Conservation (phyloP, 2,888 invertebrate genomes). For the Yponomeuta malinellus region DNA sequence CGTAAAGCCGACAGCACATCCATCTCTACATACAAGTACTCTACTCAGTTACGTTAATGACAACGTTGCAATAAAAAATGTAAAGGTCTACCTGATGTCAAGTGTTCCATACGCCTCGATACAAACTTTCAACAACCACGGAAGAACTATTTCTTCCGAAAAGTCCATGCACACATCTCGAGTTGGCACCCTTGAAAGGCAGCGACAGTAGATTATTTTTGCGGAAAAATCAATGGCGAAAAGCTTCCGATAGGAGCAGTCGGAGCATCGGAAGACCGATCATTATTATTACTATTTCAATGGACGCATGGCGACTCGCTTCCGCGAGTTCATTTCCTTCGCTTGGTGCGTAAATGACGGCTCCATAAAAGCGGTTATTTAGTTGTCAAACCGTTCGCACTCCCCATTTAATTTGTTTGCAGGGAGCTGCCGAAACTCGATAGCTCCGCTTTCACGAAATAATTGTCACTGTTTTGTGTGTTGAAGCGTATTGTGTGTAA, state of each 20-base stretch:
- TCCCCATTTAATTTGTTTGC: slow-evolving; percentile 23
- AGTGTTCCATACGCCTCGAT: no score
- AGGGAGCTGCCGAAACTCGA: neutral
- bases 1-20: no score
- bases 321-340: slow-evolving; percentile 48
- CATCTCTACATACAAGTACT: no score
- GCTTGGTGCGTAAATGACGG: slow-evolving; percentile 42
- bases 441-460: neutral
- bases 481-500: neutral
- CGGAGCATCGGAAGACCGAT: slow-evolving; percentile 60
- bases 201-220: slow-evolving; percentile 33
- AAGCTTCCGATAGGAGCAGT: slow-evolving; percentile 54
- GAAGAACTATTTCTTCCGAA: no score
- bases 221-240: slow-evolving; percentile 72
- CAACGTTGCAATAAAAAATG: no score
- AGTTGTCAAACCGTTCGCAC: slow-evolving; percentile 41
- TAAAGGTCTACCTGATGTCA: no score
- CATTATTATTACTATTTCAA: slow-evolving; percentile 63
- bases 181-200: neutral
- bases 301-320: slow-evolving; percentile 50
- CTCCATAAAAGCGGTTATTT: slow-evolving; percentile 64
- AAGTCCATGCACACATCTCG: slow-evolving; percentile 2
- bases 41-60: no score
- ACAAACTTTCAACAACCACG: no score
- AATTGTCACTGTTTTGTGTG: neutral